Percentiles rank a stretch among this genome's conserved stretches.
Conservation (phyloP, 1,140 invertebrate species). For the Philotrypesis tridentata region DNA sequence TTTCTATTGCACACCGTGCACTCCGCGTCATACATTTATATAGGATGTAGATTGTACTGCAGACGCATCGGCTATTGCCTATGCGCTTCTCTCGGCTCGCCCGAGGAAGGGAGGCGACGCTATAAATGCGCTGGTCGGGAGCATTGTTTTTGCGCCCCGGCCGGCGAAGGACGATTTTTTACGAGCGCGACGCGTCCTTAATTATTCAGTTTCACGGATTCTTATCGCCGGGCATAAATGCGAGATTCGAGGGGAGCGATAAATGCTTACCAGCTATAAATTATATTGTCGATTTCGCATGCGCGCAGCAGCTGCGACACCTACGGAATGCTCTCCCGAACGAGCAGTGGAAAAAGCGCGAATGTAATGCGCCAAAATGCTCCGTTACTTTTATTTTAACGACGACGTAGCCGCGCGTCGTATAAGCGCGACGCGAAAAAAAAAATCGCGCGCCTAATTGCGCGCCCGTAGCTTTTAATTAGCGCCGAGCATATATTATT, state of each 20-base stretch:
- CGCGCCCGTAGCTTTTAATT: too few relatives aligned
- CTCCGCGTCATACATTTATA: neutral
- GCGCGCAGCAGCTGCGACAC: neutral
- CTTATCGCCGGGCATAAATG: neutral
- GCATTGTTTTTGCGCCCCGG: neutral
- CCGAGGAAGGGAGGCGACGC: too few relatives aligned
- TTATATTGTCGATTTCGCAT: too few relatives aligned
- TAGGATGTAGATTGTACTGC: too few relatives aligned
- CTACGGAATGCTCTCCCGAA: too few relatives aligned
- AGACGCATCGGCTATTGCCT: too few relatives aligned
- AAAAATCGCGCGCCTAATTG: too few relatives aligned
- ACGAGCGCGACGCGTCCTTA: neutral
- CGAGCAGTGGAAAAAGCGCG: neutral
- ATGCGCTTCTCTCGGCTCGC: too few relatives aligned
- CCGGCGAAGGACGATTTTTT: neutral
- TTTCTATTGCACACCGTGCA: neutral
- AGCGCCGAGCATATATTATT: too few relatives aligned
- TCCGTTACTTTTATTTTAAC: conserved; percentile 14
- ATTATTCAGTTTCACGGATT: neutral
- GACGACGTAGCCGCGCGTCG: neutral
- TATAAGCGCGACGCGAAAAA: neutral
- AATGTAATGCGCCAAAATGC: neutral
- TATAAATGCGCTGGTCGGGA: too few relatives aligned
- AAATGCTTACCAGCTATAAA: neutral
- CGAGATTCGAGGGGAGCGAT: neutral